Evolutionary conservation across 2,797 vertebrate genomes (phyloP).

Genomic region (Semotilus atromaculatus): DNA sequence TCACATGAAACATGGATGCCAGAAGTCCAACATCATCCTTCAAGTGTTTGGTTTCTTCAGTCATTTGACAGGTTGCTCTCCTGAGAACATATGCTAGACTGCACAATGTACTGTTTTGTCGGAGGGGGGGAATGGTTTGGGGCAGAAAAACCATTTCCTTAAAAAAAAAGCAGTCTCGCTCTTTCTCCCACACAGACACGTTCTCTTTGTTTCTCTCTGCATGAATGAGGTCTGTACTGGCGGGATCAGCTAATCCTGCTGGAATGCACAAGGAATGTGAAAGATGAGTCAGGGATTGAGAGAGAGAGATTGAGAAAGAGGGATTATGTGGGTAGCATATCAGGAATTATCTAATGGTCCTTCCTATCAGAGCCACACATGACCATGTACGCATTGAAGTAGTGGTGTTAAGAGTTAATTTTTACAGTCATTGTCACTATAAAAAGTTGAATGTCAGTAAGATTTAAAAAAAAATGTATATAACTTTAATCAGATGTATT

Average conservation of each 20-base stretch:
- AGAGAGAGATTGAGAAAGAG: constrained; percentile 42
- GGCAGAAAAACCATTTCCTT: constrained; percentile 21
- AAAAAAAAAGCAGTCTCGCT: neutral
- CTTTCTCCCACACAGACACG: constrained; percentile 23
- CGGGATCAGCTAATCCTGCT: constrained; percentile 43
- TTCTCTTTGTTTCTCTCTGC: constrained; percentile 46
- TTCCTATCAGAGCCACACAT: constrained; percentile 5
- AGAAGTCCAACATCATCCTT: constrained; percentile 27
- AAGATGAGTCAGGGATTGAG: constrained; percentile 53
- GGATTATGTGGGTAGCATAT: constrained; percentile 48
- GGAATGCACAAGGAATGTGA: constrained; percentile 48
- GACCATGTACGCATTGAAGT: constrained; percentile 13
- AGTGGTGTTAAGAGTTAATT: neutral
- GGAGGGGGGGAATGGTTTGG: constrained; percentile 8
- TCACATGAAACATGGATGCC: neutral
- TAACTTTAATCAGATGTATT: neutral
- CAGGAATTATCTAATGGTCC: constrained; percentile 45
- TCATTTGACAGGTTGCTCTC: constrained; percentile 21
- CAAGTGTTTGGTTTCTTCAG: constrained; percentile 21
- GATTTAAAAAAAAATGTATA: neutral
- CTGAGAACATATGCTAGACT: constrained; percentile 1
- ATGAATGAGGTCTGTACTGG: constrained; percentile 48
- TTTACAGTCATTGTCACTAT: neutral
- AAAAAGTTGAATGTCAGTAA: neutral
- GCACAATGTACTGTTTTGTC: constrained; percentile 5